phyloP scores from a whole-genome alignment of 2,113 vertebrate genomes.

The Hypanus sabinus region DNA sequence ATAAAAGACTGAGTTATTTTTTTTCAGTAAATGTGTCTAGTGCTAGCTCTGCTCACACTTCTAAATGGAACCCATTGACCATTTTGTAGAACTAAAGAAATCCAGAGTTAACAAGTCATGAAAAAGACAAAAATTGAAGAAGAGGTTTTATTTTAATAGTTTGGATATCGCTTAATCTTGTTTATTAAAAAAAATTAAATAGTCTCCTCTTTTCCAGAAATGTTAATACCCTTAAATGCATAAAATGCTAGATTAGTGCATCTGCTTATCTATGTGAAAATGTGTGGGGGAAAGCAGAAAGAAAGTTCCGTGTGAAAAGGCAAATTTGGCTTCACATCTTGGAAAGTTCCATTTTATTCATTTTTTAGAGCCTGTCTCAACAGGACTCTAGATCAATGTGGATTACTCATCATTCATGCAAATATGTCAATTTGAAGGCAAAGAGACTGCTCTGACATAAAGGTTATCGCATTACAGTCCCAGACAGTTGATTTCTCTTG shows the following conservation, averaged over 20 bases:
- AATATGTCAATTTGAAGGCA: background rate
- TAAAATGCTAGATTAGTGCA: no score
- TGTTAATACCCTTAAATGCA: no score
- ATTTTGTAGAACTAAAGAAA: background rate
- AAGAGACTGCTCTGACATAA: background rate
- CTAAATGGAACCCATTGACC: background rate
- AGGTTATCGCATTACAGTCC: background rate
- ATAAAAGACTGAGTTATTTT: background rate
- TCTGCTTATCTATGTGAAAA: no score
- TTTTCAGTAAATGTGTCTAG: background rate
- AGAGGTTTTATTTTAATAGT: background rate
- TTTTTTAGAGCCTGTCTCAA: background rate
- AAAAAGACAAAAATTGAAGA: background rate
- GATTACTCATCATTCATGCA: background rate
- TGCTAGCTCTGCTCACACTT: background rate
- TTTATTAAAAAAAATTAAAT: no score
- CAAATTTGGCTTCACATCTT: background rate
- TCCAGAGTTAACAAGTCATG: background rate
- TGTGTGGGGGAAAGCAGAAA: no score
- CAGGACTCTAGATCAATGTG: background rate
- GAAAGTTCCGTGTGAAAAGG: background rate
- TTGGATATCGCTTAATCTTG: background rate
- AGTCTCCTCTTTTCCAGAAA: no score
- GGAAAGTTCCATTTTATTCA: background rate
- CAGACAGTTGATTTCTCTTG: background rate